phyloP scores from a whole-genome alignment of 2,113 vertebrate genomes.

The Ceyx cyanopectus region DNA sequence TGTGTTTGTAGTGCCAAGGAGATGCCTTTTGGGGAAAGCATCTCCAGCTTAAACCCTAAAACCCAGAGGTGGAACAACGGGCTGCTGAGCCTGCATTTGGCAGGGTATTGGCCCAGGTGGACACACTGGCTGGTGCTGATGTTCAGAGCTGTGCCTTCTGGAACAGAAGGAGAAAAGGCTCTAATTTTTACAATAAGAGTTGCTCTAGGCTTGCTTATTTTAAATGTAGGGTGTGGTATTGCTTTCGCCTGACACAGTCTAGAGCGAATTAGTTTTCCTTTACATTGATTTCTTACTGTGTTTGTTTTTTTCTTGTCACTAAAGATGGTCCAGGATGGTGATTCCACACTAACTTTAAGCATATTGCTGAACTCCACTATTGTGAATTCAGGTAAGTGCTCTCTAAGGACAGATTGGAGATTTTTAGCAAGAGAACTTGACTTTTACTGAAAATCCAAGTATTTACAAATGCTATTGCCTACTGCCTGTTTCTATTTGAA shows the following conservation, averaged over 20 bases:
- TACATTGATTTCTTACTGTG: not conserved
- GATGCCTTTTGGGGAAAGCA: not conserved
- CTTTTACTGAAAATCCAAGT: not conserved
- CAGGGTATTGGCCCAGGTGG: not conserved
- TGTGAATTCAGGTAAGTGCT: not conserved
- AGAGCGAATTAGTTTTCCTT: not conserved
- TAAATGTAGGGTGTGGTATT: not conserved
- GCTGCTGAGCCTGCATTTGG: not conserved
- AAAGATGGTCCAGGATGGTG: not conserved
- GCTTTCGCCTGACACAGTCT: not conserved
- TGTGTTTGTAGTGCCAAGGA: not conserved
- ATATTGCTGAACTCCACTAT: not conserved
- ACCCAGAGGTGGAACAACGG: not conserved
- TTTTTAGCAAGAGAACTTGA: not conserved
- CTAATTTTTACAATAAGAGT: not conserved
- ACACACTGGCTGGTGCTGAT: not conserved
- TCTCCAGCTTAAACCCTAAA: not conserved
- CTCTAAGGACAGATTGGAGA: not conserved
- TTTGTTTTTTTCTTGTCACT: not conserved
- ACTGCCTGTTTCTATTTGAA: not conserved
- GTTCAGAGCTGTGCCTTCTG: not conserved
- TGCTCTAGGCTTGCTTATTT: not conserved
- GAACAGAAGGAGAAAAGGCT: not conserved
- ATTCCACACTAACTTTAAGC: not conserved
- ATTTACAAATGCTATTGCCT: not conserved